A percentile compares a stretch with the other conserved stretches of the same genome.
Evolutionary conservation across 2,113 vertebrate species (phyloP).

Genomic region (Aldabrachelys gigantea): DNA sequence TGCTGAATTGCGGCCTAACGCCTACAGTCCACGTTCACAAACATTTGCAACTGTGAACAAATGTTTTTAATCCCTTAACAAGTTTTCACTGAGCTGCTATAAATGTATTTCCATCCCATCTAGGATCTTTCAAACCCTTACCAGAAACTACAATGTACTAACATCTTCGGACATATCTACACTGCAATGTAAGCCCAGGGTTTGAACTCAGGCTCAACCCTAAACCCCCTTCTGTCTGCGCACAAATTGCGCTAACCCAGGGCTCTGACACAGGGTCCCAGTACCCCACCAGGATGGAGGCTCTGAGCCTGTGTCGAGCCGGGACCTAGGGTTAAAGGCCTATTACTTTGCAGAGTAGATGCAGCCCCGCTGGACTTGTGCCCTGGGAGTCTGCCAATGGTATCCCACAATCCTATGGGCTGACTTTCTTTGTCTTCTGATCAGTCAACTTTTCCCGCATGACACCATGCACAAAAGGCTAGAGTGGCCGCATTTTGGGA

Average conservation of each 20-base stretch:
- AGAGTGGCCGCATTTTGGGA: neutral
- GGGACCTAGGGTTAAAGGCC: neutral
- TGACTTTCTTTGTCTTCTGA: neutral
- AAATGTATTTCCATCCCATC: slow-evolving; percentile 18
- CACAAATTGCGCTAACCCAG: neutral
- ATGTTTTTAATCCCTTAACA: neutral
- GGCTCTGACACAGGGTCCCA: neutral
- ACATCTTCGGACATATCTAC: slow-evolving; percentile 7
- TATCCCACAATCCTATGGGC: neutral
- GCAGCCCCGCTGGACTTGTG: neutral
- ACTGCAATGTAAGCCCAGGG: neutral
- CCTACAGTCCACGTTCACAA: rapidly evolving
- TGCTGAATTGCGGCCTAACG: neutral
- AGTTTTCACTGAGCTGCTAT: slow-evolving; percentile 22
- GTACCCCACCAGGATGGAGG: neutral
- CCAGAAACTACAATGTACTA: slow-evolving; percentile 36
- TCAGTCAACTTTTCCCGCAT: neutral
- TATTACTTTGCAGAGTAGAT: neutral
- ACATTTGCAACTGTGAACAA: neutral
- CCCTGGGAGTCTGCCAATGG: neutral
- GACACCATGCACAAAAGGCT: neutral
- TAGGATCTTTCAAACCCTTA: neutral
- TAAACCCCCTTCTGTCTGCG: neutral
- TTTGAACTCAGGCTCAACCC: neutral
- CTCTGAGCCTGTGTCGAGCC: neutral